These are phyloP conservation scores for Benthochromis sp. DNA, from an alignment of 2,113 vertebrate species.

Conservation along the genomic window DNA sequence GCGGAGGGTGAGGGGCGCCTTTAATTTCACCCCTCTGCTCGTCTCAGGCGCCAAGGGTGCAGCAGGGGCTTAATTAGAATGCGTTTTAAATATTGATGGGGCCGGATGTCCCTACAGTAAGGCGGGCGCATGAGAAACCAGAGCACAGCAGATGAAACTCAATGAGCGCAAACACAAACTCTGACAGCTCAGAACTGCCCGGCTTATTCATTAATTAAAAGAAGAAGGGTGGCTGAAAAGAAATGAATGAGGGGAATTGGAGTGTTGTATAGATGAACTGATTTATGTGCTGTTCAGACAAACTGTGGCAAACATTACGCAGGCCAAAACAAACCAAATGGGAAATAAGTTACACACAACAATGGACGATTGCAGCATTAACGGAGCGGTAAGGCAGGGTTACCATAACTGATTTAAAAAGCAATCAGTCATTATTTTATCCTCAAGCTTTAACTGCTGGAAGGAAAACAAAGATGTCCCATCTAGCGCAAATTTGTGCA, in stretches of 20 bases:
- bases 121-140: constrained; percentile 50
- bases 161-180: constrained; percentile 61
- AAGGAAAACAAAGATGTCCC: background rate
- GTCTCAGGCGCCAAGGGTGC: constrained; percentile 33
- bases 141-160: constrained; percentile 61
- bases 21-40: constrained; percentile 53
- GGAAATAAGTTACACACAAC: background rate
- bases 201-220: constrained; percentile 68
- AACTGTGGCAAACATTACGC: background rate
- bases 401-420: background rate
- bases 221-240: constrained; percentile 6
- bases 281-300: background rate
- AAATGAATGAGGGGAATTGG: background rate
- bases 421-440: background rate
- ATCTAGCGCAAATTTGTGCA: background rate
- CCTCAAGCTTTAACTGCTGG: background rate
- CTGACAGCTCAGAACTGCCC: constrained; percentile 64
- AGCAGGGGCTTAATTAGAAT: constrained; percentile 72
- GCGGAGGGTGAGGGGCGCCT: constrained; percentile 22
- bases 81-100: constrained; percentile 73
- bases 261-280: background rate
- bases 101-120: constrained; percentile 61
- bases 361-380: background rate
- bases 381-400: background rate
- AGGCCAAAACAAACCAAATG: background rate